These are phyloP conservation scores for Stomorhina lunata DNA, from an alignment of 2,888 invertebrate genomes.

Conservation along the genomic window DNA sequence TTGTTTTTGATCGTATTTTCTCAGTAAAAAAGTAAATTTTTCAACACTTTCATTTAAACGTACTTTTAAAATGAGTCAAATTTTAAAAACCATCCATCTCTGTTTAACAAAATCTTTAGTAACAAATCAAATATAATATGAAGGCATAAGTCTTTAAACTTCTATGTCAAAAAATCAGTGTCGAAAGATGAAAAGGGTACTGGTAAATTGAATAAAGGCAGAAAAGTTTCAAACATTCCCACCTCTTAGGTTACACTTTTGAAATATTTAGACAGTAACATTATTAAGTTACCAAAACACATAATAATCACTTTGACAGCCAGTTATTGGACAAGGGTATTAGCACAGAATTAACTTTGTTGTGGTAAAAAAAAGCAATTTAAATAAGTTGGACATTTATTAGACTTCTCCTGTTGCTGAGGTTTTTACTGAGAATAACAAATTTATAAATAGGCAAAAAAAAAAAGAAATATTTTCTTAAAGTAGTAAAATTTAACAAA, in stretches of 20 bases:
- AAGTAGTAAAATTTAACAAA: background rate
- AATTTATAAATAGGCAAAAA: background rate
- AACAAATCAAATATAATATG: background rate
- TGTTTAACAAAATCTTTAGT: background rate
- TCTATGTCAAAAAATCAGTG: background rate
- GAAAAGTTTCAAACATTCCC: background rate
- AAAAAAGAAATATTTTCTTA: background rate
- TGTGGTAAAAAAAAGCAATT: background rate
- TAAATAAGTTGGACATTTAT: background rate
- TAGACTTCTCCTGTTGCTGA: too few species aligned
- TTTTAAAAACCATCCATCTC: too few species aligned
- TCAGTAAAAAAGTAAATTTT: background rate
- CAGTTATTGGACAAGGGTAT: background rate
- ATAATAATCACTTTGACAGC: constrained; percentile 14
- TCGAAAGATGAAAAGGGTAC: background rate
- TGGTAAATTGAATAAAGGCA: too few species aligned
- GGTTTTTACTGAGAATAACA: too few species aligned
- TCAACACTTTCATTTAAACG: too few species aligned
- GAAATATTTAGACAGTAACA: background rate
- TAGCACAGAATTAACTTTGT: background rate
- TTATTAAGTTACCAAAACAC: background rate
- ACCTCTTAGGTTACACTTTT: background rate
- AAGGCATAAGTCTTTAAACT: background rate
- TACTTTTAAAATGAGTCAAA: too few species aligned
- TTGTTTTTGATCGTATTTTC: background rate